A percentile compares a stretch with the other conserved stretches of the same genome.
Evolutionary conservation across 1,140 invertebrate genomes (phyloP).

Genomic region (Platyscapa corneri): DNA sequence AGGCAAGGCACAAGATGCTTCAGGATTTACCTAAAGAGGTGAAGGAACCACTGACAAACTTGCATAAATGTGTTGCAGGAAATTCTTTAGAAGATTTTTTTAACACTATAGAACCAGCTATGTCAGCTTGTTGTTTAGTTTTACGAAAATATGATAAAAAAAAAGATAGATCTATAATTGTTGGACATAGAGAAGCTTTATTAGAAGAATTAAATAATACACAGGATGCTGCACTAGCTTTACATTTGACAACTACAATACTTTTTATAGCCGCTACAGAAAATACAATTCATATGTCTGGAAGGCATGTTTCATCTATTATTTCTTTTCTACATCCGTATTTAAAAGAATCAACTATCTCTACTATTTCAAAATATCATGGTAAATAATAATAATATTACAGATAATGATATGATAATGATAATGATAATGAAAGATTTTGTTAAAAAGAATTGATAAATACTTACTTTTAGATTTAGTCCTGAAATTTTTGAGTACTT

Average conservation of each 20-base stretch:
- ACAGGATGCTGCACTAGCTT: conserved; percentile 85
- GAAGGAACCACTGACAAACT: conserved; percentile 76
- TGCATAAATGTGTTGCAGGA: conserved; percentile 79
- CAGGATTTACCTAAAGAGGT: conserved; percentile 81
- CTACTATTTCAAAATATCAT: conserved; percentile 82
- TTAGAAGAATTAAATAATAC: conserved; percentile 83
- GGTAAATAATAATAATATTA: conserved; percentile 75
- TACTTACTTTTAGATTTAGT: conserved; percentile 75
- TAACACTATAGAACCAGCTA: conserved; percentile 80
- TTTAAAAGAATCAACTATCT: conserved; percentile 79
- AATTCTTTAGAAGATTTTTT: conserved; percentile 86
- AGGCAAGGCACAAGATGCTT: conserved; percentile 81
- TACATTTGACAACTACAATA: conserved; percentile 87
- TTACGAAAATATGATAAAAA: conserved; percentile 92
- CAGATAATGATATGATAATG: conserved; percentile 35
- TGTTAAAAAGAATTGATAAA: conserved; percentile 36
- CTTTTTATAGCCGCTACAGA: conserved; percentile 88
- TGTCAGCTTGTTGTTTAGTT: conserved; percentile 86
- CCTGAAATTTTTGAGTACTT: conserved; percentile 77
- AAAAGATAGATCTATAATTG: conserved; percentile 84
- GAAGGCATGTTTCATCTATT: conserved; percentile 90
- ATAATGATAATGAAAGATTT: conserved; percentile 29
- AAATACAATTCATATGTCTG: conserved; percentile 91
- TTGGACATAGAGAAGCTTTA: conserved; percentile 87
- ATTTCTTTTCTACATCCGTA: conserved; percentile 82